Conservation (phyloP, 2,113 vertebrate genomes). For the Prunella himalayana region DNA sequence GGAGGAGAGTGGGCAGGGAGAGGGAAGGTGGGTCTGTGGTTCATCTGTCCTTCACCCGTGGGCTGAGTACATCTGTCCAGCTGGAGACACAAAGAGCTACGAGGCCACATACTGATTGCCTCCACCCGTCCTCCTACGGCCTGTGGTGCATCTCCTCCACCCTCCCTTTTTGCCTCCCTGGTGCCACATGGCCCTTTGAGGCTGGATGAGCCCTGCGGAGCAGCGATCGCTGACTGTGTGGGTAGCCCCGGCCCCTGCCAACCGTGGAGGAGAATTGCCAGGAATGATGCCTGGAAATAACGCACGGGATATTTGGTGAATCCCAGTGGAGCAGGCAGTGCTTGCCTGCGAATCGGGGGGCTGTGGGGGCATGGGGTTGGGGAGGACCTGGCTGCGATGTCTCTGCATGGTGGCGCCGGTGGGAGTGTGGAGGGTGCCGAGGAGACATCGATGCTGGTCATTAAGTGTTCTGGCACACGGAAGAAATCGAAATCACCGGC, state of each 20-base stretch:
- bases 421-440: not conserved
- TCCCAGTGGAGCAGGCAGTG: not conserved
- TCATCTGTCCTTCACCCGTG: not conserved
- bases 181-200: not conserved
- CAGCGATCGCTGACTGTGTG: fast-evolving
- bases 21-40: not conserved
- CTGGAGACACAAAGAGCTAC: not conserved
- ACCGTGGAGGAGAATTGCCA: not conserved
- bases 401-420: not conserved
- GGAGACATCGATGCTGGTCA: not conserved
- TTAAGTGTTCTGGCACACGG: not conserved
- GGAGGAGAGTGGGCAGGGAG: not conserved
- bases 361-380: not conserved
- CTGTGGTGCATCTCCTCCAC: not conserved
- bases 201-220: not conserved
- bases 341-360: fast-evolving
- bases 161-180: fast-evolving
- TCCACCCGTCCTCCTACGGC: fast-evolving
- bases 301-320: not conserved
- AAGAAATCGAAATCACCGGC: constrained; percentile 22
- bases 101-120: not conserved
- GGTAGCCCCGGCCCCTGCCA: not conserved
- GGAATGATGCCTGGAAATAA: not conserved
- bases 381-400: not conserved
- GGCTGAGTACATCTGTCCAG: not conserved